phyloP scores from a whole-genome alignment of 37 sponge, comb jelly and placozoan species.

The Geodia barretti region DNA sequence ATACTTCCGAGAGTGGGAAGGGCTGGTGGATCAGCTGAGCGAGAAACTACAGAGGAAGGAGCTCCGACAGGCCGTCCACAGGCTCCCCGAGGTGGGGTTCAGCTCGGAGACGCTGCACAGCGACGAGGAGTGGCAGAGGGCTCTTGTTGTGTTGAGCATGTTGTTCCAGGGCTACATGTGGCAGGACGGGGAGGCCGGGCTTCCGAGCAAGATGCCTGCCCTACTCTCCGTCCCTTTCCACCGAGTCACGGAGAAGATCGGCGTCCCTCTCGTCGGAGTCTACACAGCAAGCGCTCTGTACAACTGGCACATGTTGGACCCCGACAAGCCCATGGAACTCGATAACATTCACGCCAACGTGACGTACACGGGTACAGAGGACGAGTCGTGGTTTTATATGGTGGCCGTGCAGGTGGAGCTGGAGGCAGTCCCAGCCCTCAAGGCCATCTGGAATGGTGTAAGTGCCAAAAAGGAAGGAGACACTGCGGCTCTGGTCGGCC shows the following conservation, averaged over 20 bases:
- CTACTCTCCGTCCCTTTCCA: constrained; percentile 74
- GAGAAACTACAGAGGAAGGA: constrained; percentile 4
- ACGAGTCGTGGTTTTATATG: constrained; percentile 77
- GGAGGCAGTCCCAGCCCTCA: constrained; percentile 59
- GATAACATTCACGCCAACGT: constrained; percentile 36
- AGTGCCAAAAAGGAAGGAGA: constrained; percentile 21
- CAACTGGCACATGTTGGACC: constrained; percentile 69
- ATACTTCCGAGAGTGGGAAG: constrained; percentile 70
- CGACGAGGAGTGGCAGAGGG: constrained; percentile 70
- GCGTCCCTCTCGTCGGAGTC: constrained; percentile 57
- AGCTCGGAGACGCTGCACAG: constrained; percentile 17
- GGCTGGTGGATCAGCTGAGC: constrained; percentile 24
- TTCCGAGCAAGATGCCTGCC: constrained; percentile 33
- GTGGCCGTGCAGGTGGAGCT: constrained; percentile 45
- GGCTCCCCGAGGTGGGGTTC: constrained; percentile 40
- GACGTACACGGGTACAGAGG: constrained; percentile 69
- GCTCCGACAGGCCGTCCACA: constrained; percentile 27
- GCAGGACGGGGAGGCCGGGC: constrained; percentile 65
- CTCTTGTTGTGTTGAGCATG: constrained; percentile 46
- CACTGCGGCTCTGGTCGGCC: not conserved
- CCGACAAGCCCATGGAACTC: constrained; percentile 10
- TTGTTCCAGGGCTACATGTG: constrained; percentile 74
- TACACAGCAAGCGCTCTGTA: constrained; percentile 45
- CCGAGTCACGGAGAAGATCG: constrained; percentile 41
- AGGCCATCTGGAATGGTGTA: constrained; percentile 24